phyloP scores from a whole-genome alignment of 2,888 invertebrate genomes.

The Koerneria pararmatus region DNA sequence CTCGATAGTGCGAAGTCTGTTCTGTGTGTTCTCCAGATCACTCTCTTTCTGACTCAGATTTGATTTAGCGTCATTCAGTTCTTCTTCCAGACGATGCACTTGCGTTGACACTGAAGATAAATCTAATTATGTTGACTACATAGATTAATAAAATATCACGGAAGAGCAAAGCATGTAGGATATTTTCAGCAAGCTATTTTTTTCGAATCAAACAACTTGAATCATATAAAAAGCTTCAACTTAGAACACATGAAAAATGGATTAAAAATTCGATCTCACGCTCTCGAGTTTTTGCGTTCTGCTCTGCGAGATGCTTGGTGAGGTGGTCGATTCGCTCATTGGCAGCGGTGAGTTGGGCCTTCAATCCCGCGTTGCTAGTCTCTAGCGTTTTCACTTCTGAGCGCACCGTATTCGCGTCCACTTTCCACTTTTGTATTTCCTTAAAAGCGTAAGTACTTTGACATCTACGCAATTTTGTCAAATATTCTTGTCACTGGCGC shows the following conservation, averaged over 20 bases:
- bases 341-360: constrained; percentile 51
- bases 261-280: constrained; percentile 31
- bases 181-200: no score
- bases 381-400: constrained; percentile 56
- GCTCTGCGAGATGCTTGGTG: constrained; percentile 54
- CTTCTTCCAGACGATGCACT: constrained; percentile 56
- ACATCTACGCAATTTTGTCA: background rate
- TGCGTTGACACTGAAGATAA: constrained; percentile 46
- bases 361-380: constrained; percentile 48
- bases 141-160: no score
- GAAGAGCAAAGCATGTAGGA: no score
- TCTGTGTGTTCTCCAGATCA: constrained; percentile 50
- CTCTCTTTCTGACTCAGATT: constrained; percentile 45
- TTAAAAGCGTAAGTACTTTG: constrained; percentile 14
- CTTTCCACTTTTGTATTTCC: constrained; percentile 59
- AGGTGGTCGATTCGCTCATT: constrained; percentile 50
- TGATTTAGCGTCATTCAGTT: constrained; percentile 46
- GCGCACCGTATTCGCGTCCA: constrained; percentile 50
- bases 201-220: no score
- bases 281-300: constrained; percentile 53
- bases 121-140: no score
- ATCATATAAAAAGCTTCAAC: background rate
- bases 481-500: background rate
- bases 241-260: background rate
- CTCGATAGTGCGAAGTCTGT: constrained; percentile 47